Percentiles rank a stretch among this genome's conserved stretches.
Conservation (phyloP, 2,797 vertebrate species). For the Sibirionetta formosa region DNA sequence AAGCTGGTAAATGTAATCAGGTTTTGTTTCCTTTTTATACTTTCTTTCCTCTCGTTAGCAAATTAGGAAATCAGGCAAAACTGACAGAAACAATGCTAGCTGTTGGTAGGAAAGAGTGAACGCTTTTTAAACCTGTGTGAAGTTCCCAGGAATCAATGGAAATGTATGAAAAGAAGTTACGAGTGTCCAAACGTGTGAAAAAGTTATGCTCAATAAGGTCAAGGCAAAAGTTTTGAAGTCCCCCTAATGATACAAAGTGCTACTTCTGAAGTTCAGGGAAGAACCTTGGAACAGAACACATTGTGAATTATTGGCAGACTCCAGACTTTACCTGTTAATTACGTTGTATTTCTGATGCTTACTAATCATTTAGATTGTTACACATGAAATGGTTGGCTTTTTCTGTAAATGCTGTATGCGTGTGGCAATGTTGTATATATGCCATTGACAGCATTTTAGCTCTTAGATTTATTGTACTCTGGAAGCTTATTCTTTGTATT, state of each 20-base stretch:
- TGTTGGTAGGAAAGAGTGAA: neutral
- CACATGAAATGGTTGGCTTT: neutral
- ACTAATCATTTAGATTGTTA: neutral
- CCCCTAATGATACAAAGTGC: neutral
- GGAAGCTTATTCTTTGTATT: neutral
- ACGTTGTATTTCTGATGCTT: neutral
- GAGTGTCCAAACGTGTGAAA: neutral
- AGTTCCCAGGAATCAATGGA: neutral
- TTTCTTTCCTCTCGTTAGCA: neutral
- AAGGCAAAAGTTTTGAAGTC: neutral
- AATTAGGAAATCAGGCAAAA: neutral
- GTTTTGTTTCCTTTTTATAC: neutral
- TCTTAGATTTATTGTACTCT: neutral
- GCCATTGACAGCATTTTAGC: neutral
- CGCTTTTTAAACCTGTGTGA: neutral
- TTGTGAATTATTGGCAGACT: neutral
- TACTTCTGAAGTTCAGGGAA: neutral
- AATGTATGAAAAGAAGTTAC: neutral
- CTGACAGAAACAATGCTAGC: accelerated
- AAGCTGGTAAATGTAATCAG: neutral
- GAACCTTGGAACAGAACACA: too few species aligned
- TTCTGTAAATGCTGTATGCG: neutral
- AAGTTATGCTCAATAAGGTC: neutral
- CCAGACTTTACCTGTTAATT: neutral
- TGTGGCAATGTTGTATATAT: neutral